Base-by-base conservation (phyloP, 1,140 invertebrate species). In the Leptinotarsa undecemlineata region DNA sequence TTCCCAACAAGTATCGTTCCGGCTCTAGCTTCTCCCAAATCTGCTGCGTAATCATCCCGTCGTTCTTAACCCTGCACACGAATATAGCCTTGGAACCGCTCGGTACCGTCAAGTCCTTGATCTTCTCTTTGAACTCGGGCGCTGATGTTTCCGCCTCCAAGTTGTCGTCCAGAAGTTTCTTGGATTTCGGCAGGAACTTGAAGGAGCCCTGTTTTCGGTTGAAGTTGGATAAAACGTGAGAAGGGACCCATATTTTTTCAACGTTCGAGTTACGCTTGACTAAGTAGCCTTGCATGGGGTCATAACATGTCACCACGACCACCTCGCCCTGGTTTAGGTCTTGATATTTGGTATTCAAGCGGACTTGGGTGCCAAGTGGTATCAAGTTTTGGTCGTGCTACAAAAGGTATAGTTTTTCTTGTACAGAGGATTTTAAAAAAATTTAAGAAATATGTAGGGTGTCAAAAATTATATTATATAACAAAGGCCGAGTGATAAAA, bases 191-290 rank as follows among this genome's bases (percentile, higher is more conserved):
- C 19, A 75, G 79, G 60, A 89, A 89, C 67, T 87, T 83, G 76
- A 90, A 90, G 1, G 89, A 89, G 90, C 91, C 92, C 1, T 90
- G 88, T 77, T 88, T 88, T 64, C 88, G 73, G 81, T 81, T 64
- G 84, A 85, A 72, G 84, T 87, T 81, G 3, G 87, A 86, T 73
- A 92, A 86, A 4, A 91, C 87, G 80, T 89, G 88, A 26, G 89
- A 85, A 2, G 91, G 91, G 61, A 92, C 87, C 90, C 91, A 92
- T 0, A 90, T 87, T 79, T 89, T 87, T 74, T 88, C 87, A 63
- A 83, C 84, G 15, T 80, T 77, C 20, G 81, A 79, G 51, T 57
- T 57, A n/a, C 84, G 79, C 81, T 48, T 82, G 81, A 74, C 88
- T 80, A 72, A 86, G 82, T 77, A 89, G 66, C 74, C 88, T 85